Conservation (phyloP, 2,888 invertebrate species). For the Drosophila vallismaia region DNA sequence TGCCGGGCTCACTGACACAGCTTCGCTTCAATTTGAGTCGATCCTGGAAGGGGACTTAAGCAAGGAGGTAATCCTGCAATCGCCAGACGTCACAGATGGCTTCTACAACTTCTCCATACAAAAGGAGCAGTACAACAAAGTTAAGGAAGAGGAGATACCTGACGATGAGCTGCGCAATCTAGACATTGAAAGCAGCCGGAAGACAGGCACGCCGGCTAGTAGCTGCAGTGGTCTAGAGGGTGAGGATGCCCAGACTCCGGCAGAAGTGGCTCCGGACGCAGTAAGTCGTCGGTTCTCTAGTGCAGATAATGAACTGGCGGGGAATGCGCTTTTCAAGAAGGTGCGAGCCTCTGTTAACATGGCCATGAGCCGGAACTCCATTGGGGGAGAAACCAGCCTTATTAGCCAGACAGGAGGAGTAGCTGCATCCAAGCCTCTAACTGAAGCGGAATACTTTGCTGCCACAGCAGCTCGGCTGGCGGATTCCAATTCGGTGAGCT, state of each 20-base stretch:
- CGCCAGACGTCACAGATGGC: constrained; percentile 83
- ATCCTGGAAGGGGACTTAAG: constrained; percentile 82
- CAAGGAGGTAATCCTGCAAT: constrained; percentile 78
- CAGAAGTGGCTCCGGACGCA: constrained; percentile 33
- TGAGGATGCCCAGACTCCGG: constrained; percentile 28
- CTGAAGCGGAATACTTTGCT: constrained; percentile 77
- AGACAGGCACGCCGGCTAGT: constrained; percentile 43
- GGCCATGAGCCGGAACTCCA: constrained; percentile 73
- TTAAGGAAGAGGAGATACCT: constrained; percentile 78
- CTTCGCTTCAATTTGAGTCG: constrained; percentile 83
- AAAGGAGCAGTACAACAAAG: constrained; percentile 82
- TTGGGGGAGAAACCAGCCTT: constrained; percentile 34
- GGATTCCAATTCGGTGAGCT: constrained; percentile 92
- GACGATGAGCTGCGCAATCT: constrained; percentile 82
- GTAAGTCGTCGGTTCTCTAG: constrained; percentile 38
- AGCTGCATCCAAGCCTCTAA: constrained; percentile 56
- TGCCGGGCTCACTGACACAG: constrained; percentile 80
- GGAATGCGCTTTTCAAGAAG: constrained; percentile 83
- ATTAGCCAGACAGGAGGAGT: constrained; percentile 12
- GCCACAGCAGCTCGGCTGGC: constrained; percentile 75
- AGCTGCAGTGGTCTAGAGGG: constrained; percentile 49
- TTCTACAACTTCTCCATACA: constrained; percentile 83
- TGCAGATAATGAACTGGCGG: constrained; percentile 81
- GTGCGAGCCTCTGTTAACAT: constrained; percentile 82
- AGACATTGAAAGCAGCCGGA: constrained; percentile 77